phyloP scores from a whole-genome alignment of 1,140 invertebrate genomes.

The Cyclargus thomasi region DNA sequence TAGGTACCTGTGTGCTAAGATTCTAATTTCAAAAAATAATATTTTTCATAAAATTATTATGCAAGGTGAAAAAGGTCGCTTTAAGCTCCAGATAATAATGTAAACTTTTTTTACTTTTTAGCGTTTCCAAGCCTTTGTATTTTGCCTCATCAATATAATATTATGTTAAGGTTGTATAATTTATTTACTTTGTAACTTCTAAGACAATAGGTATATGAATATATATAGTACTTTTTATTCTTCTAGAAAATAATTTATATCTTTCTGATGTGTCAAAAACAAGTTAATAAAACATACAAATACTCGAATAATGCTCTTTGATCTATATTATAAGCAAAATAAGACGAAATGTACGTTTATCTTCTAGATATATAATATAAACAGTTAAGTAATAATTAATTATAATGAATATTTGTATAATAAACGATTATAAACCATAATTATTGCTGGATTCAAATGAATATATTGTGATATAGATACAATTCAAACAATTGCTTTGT shows the following conservation, averaged over 20 bases:
- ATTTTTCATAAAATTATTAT: no score
- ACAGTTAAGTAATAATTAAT: background rate
- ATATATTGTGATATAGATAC: constrained; percentile 1
- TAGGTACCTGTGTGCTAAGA: no score
- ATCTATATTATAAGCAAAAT: background rate
- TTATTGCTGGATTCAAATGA: background rate
- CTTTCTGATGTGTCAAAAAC: background rate
- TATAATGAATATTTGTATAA: background rate
- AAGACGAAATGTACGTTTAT: background rate
- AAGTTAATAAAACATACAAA: background rate
- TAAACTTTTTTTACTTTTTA: no score
- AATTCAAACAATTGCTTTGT: background rate
- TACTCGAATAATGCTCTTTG: background rate
- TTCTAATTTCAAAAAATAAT: no score
- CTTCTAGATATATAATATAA: background rate
- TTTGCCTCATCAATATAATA: no score
- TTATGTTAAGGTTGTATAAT: background rate
- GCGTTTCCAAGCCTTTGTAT: no score
- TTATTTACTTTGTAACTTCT: background rate
- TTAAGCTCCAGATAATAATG: no score
- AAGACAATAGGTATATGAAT: background rate
- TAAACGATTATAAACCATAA: background rate
- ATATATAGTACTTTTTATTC: background rate
- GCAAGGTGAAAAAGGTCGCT: no score
- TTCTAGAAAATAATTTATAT: background rate